Conservation (phyloP, 1,140 invertebrate genomes). For the Apis dorsata region DNA sequence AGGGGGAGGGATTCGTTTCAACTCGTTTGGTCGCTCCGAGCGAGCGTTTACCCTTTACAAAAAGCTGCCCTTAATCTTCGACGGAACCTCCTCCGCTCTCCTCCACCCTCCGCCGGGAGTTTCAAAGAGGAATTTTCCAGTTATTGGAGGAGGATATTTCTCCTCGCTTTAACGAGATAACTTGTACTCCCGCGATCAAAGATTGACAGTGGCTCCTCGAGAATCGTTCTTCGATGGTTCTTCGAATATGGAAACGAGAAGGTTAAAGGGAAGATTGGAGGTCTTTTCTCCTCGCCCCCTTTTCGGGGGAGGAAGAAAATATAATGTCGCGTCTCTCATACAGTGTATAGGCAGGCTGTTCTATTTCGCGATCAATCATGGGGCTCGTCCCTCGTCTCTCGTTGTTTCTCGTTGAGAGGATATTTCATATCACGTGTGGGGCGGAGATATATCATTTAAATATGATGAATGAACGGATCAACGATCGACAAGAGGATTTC, state of each 20-base stretch:
- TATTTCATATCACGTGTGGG: neutral
- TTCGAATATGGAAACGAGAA: neutral
- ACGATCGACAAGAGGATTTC: neutral
- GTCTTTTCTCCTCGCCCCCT: too few relatives aligned
- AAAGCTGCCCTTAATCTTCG: conserved; percentile 58
- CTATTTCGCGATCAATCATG: neutral
- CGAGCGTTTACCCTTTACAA: conserved; percentile 48
- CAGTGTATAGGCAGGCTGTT: too few relatives aligned
- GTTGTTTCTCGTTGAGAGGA: neutral
- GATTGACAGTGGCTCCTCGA: conserved; percentile 48
- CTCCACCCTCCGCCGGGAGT: neutral
- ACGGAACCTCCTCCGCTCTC: conserved; percentile 9
- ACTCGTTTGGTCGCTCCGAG: conserved; percentile 47
- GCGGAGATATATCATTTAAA: neutral
- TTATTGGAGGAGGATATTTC: conserved; percentile 57
- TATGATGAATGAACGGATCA: neutral
- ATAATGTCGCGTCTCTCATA: too few relatives aligned
- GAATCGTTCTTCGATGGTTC: conserved; percentile 24
- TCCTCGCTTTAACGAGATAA: conserved; percentile 58
- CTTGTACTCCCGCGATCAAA: conserved; percentile 59
- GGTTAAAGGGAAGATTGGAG: too few relatives aligned
- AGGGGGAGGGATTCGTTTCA: conserved; percentile 50
- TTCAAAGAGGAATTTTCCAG: conserved; percentile 55
- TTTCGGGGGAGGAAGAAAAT: too few relatives aligned
- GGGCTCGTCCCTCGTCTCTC: neutral